A percentile compares a stretch with the other conserved stretches of the same genome.
Evolutionary conservation across 1,140 invertebrate species (phyloP).

Genomic region (Tetramorium parvispinum): DNA sequence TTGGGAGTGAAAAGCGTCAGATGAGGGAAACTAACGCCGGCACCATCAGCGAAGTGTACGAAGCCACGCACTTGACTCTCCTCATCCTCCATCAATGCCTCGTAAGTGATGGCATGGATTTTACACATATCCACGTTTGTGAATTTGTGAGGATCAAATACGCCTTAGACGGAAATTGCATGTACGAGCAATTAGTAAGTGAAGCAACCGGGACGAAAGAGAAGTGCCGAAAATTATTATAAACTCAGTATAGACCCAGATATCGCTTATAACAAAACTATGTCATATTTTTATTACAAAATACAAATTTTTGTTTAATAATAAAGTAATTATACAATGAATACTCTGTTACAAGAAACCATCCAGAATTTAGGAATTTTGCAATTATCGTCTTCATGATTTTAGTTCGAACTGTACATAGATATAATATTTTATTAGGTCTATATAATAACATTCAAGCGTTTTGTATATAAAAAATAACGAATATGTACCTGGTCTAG

Average conservation of each 20-base stretch:
- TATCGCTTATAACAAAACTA: background rate
- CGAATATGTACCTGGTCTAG: conserved; percentile 89
- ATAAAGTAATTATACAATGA: background rate
- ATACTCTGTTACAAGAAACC: background rate
- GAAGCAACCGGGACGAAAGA: conserved; percentile 28
- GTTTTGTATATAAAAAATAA: background rate
- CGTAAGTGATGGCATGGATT: conserved; percentile 92
- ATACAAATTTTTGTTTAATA: background rate
- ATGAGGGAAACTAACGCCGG: conserved; percentile 90
- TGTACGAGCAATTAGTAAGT: background rate
- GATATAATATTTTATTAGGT: background rate
- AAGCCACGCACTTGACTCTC: conserved; percentile 91
- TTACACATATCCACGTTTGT: conserved; percentile 93
- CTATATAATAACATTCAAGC: background rate
- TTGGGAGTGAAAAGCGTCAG: conserved; percentile 91
- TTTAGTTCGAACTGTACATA: background rate
- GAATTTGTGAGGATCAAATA: conserved; percentile 93
- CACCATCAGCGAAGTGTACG: conserved; percentile 91
- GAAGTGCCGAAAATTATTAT: background rate
- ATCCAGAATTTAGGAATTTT: background rate
- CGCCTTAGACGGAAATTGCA: conserved; percentile 85
- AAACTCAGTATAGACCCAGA: background rate
- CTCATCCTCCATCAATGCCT: conserved; percentile 93
- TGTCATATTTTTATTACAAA: background rate
- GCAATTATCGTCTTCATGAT: background rate